Percentiles rank a stretch among this genome's conserved stretches.
Conservation (phyloP, 1,140 invertebrate genomes). For the Hyles vespertilio region DNA sequence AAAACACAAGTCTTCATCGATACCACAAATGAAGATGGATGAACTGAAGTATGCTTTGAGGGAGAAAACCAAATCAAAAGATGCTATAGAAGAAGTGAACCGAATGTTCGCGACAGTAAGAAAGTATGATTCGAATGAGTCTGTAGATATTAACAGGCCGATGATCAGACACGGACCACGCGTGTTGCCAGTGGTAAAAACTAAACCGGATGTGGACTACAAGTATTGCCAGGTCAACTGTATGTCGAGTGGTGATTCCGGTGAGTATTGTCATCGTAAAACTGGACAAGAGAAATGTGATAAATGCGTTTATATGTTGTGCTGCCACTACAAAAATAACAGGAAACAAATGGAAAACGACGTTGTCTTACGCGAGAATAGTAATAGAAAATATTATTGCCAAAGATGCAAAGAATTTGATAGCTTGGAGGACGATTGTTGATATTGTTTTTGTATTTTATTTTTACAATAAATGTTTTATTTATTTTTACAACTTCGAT, state of each 20-base stretch:
- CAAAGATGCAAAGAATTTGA: too few relatives aligned
- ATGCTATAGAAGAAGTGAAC: slow-evolving; percentile 59
- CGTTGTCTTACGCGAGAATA: slow-evolving; percentile 23
- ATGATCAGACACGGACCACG: slow-evolving; percentile 49
- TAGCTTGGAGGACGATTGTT: not conserved
- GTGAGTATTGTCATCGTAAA: slow-evolving; percentile 24
- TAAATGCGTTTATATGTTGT: slow-evolving; percentile 31
- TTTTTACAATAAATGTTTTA: slow-evolving; percentile 3
- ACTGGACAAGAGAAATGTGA: slow-evolving; percentile 17
- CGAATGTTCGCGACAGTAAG: slow-evolving; percentile 60
- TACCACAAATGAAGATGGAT: slow-evolving; percentile 65
- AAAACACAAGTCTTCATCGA: slow-evolving; percentile 60
- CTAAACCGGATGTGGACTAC: slow-evolving; percentile 17
- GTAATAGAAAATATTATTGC: not conserved
- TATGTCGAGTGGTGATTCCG: slow-evolving; percentile 54
- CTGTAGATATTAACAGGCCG: slow-evolving; percentile 40
- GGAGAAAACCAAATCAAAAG: slow-evolving; percentile 55
- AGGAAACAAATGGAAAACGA: slow-evolving; percentile 13
- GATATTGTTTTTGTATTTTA: not conserved
- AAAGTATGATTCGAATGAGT: slow-evolving; percentile 24
- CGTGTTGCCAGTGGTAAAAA: slow-evolving; percentile 59
- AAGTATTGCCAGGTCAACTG: slow-evolving; percentile 43
- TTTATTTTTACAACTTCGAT: too few relatives aligned
- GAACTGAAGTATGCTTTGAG: slow-evolving; percentile 54
- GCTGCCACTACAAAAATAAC: slow-evolving; percentile 32